phyloP scores from a whole-genome alignment of 1,140 invertebrate genomes.

The Cepaea nemoralis region DNA sequence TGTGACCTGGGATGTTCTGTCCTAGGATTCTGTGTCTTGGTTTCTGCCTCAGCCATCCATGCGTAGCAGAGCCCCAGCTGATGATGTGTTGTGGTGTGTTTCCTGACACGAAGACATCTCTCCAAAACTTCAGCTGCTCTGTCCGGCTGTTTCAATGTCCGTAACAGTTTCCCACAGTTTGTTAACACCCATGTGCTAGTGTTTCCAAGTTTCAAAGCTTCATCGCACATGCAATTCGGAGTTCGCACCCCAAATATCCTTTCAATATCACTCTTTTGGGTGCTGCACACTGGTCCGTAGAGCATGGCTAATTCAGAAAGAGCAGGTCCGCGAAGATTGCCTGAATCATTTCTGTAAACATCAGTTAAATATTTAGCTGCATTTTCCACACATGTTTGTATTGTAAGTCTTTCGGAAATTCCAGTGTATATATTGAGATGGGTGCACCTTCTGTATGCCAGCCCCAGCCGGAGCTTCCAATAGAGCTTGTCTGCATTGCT shows the following conservation, averaged over 20 bases:
- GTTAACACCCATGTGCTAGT: not conserved
- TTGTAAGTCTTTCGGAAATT: not conserved
- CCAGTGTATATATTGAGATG: not conserved
- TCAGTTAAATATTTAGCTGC: not conserved
- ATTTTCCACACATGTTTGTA: not conserved
- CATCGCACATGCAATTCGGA: not conserved
- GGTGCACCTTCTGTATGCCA: too few species aligned
- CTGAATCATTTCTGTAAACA: not conserved
- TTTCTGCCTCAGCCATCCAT: not conserved
- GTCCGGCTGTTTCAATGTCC: not conserved
- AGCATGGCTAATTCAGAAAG: not conserved
- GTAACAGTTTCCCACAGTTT: not conserved
- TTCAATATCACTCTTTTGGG: not conserved
- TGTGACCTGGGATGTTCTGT: too few species aligned
- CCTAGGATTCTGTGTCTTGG: not conserved
- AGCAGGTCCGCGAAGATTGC: not conserved
- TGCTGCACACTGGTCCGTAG: not conserved
- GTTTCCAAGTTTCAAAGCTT: not conserved
- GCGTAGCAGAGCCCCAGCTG: conserved; percentile 1
- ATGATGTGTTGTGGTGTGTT: not conserved
- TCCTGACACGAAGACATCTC: not conserved
- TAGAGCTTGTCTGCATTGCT: not conserved
- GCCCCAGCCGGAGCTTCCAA: not conserved
- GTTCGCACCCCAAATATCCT: not conserved
- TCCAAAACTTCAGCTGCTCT: not conserved